Conservation (phyloP, 2,888 invertebrate species). For the Troides aeacus region DNA sequence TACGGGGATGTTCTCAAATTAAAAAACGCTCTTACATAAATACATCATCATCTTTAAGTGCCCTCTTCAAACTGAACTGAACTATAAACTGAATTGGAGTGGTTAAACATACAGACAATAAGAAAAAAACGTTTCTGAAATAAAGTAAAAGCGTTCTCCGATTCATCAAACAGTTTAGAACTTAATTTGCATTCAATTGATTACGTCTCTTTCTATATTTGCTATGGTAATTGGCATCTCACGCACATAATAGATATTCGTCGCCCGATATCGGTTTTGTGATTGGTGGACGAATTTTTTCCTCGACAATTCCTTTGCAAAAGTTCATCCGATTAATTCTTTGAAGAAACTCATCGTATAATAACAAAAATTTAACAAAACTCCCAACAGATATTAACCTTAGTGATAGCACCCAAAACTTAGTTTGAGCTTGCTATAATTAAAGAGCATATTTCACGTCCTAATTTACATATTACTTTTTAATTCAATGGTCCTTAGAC, state of each 20-base stretch:
- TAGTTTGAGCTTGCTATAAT: no score
- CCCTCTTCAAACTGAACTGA: neutral
- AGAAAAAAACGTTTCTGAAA: constrained; percentile 33
- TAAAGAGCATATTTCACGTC: no score
- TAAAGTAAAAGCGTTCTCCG: constrained; percentile 38
- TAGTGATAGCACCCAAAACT: no score
- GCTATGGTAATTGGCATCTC: constrained; percentile 31
- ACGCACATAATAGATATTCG: neutral
- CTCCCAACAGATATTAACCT: no score
- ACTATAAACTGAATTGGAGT: neutral
- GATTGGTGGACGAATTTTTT: neutral
- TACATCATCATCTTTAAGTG: no score
- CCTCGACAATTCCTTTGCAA: neutral
- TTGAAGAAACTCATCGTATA: neutral
- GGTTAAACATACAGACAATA: neutral
- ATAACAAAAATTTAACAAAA: neutral
- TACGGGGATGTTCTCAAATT: no score
- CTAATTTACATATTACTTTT: no score
- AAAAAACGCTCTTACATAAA: no score
- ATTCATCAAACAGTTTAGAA: constrained; percentile 37
- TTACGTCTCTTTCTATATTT: constrained; percentile 32
- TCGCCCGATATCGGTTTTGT: neutral
- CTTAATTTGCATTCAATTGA: constrained; percentile 41
- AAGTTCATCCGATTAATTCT: neutral
- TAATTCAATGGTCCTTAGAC: no score